Evolutionary conservation across 2,888 invertebrate species (phyloP).

Genomic region (Ligdia adustata): DNA sequence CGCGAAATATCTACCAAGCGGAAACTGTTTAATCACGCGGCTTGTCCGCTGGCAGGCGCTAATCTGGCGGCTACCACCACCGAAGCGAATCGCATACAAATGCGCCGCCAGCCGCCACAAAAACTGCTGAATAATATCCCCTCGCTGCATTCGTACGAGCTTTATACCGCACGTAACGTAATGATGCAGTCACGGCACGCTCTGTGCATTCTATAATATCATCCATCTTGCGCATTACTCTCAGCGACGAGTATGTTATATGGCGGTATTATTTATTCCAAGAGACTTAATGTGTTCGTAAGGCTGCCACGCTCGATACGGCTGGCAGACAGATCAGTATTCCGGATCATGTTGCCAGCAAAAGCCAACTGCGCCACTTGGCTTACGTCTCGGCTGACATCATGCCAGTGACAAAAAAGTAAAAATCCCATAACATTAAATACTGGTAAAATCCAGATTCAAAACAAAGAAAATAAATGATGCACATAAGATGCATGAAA

Average conservation of each 20-base stretch:
- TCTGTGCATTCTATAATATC: slow-evolving; percentile 61
- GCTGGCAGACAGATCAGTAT: slow-evolving; percentile 22
- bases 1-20: slow-evolving; percentile 53
- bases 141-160: slow-evolving; percentile 61
- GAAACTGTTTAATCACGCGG: slow-evolving; percentile 75
- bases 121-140: slow-evolving; percentile 78
- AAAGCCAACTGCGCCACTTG: slow-evolving; percentile 73
- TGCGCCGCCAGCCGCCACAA: slow-evolving; percentile 65
- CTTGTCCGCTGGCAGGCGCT: slow-evolving; percentile 62
- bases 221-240: slow-evolving; percentile 51
- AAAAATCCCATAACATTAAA: not conserved
- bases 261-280: slow-evolving; percentile 31
- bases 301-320: slow-evolving; percentile 17
- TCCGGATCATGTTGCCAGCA: slow-evolving; percentile 49
- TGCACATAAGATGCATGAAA: slow-evolving; percentile 27
- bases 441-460: too few relatives aligned
- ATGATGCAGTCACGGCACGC: slow-evolving; percentile 67
- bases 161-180: slow-evolving; percentile 65
- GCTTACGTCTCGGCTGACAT: slow-evolving; percentile 55
- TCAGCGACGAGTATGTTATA: slow-evolving; percentile 35
- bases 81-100: slow-evolving; percentile 79
- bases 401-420: slow-evolving; percentile 41
- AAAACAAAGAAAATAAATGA: not conserved
- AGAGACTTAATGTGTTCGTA: slow-evolving; percentile 18
- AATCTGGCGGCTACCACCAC: slow-evolving; percentile 70